Evolutionary conservation across 2,888 invertebrate species (phyloP).

Genomic region (Eilema depressum): DNA sequence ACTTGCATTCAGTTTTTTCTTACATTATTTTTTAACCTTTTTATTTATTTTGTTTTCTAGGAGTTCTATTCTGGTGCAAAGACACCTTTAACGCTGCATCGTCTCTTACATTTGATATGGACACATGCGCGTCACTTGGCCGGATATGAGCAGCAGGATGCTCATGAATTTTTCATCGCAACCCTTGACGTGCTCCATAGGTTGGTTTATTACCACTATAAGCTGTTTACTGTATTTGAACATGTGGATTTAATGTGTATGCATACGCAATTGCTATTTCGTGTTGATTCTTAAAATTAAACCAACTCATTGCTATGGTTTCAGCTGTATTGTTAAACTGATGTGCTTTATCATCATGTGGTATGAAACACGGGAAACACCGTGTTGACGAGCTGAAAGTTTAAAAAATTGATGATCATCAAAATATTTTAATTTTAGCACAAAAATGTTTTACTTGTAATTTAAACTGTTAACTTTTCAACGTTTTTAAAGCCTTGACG

Average conservation of each 20-base stretch:
- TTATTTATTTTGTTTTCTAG: constrained; percentile 63
- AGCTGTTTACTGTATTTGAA: not conserved
- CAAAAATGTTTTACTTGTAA: too few relatives aligned
- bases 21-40: constrained; percentile 22
- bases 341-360: too few relatives aligned
- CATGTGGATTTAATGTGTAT: not conserved
- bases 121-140: constrained; percentile 98
- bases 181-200: constrained; percentile 97
- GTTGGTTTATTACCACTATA: constrained; percentile 47
- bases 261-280: not conserved
- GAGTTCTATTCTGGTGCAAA: constrained; percentile 97
- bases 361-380: too few relatives aligned
- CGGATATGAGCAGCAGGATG: constrained; percentile 99
- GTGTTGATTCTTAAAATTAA: not conserved
- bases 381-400: too few relatives aligned
- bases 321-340: too few relatives aligned
- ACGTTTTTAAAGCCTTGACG: too few relatives aligned
- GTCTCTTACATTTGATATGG: constrained; percentile 97
- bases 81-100: constrained; percentile 95
- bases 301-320: too few relatives aligned
- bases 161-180: constrained; percentile 99
- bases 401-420: too few relatives aligned
- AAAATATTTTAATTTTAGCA: too few relatives aligned
- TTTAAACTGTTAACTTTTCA: too few relatives aligned
- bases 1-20: constrained; percentile 21